Base-by-base conservation (phyloP, 1,140 invertebrate species). In the Drosophila equinoxialis region DNA sequence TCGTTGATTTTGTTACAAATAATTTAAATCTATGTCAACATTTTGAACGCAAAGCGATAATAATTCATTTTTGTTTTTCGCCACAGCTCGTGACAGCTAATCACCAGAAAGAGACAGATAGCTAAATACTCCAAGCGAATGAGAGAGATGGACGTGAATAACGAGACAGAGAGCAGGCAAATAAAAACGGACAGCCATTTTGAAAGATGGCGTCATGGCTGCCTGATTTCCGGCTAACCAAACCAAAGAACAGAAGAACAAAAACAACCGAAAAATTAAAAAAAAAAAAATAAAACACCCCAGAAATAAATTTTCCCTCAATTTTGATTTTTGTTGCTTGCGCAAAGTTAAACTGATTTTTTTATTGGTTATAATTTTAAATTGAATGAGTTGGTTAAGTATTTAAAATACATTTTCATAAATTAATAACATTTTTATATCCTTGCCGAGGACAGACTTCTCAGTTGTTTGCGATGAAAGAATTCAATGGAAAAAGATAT, bases 1-100 rank as follows among this genome's bases (percentile, higher is more conserved):
- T 86, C 83, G 83, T 86, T 87, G 83, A 83, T 68, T 86, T 80
- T 74, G 76, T 86, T 74, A 86, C 79, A 86, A 86, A 86, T 86
- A 86, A 86, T 86, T 87, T 86, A 86, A 86, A 83, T 86, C 83
- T 86, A 87, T 87, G 79, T 86, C 83, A 86, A 83, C 76, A 87
- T 79, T 82, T 74, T 68, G 76, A 79, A 71, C 83, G 71, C 79
- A 62, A 67, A 77, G 79, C 76, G 72, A 81, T 80, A 86, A 86
- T 86, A 86, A 87, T 86, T 86, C 83, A 86, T 87, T 86, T 87
- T 82, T 86, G 83, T 86, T 48, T 79, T 83, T 71, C 57, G 73
- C 68, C 79, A 68, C 83, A 68, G 74, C 66, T 82, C 73, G 79
- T 86, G 83, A 87, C 83, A 79, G 83, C 83, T 86, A 87, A 86